phyloP scores from a whole-genome alignment of 2,113 vertebrate species.

The Gorsachius goisagi region DNA sequence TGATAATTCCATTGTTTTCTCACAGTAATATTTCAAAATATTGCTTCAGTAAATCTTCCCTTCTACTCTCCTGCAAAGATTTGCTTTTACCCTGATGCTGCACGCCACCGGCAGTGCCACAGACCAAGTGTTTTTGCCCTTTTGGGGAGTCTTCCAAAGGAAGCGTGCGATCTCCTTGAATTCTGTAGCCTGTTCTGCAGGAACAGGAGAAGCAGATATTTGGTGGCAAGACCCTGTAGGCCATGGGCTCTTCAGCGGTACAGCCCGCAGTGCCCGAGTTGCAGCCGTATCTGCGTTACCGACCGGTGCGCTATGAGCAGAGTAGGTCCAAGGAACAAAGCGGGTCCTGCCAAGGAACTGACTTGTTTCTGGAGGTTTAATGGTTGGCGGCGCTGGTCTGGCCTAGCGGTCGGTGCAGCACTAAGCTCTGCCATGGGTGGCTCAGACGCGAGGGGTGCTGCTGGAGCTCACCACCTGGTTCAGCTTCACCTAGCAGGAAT shows the following conservation, averaged over 20 bases:
- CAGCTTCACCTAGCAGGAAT: background rate
- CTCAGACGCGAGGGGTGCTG: rapidly evolving
- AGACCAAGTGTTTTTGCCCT: background rate
- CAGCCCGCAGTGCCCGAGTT: rapidly evolving
- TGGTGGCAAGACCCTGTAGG: background rate
- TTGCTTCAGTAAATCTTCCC: constrained; percentile 40
- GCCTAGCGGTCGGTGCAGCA: background rate
- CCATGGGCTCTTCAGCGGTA: rapidly evolving
- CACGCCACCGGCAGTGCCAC: background rate
- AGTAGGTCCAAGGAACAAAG: background rate
- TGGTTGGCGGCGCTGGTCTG: background rate
- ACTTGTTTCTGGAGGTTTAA: background rate
- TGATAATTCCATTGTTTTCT: constrained; percentile 54
- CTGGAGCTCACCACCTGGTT: background rate
- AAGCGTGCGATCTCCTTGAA: background rate
- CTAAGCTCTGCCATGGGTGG: background rate
- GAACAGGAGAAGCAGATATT: background rate
- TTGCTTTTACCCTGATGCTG: background rate
- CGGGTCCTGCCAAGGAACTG: background rate
- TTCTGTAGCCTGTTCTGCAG: background rate
- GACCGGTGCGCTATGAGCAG: background rate
- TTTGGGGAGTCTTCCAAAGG: background rate
- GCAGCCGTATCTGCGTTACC: rapidly evolving
- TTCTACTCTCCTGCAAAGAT: background rate
- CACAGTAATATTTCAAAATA: background rate